A percentile compares a stretch with the other conserved stretches of the same genome.
Conservation (phyloP, 2,888 invertebrate genomes). For the Pycnomerus fuliginosus region DNA sequence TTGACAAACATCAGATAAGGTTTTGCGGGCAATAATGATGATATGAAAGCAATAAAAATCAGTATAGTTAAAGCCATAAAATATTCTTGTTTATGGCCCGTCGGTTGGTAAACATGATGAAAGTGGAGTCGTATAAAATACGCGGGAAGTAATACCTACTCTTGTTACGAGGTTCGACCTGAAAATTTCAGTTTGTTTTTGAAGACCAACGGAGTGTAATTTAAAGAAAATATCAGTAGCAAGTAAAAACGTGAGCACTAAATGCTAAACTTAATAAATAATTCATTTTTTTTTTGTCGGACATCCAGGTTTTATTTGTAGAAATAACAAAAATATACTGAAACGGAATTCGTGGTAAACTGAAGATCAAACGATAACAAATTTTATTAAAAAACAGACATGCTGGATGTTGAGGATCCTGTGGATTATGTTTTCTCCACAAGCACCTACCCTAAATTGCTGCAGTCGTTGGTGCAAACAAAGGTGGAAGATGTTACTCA, state of each 20-base stretch:
- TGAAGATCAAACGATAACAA: conserved; percentile 35
- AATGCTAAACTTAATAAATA: background rate
- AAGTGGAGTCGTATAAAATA: too few relatives aligned
- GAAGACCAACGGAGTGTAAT: too few relatives aligned
- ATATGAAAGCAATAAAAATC: conserved; percentile 1
- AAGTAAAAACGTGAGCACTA: background rate
- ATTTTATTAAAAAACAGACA: conserved; percentile 29
- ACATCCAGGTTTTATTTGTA: conserved; percentile 27
- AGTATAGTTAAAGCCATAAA: conserved; percentile 1
- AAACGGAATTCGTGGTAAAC: conserved; percentile 20
- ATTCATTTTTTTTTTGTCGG: conserved; percentile 4
- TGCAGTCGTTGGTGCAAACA: conserved; percentile 28
- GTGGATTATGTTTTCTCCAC: conserved; percentile 40
- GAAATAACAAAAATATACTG: conserved; percentile 25
- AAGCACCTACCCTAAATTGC: conserved; percentile 38
- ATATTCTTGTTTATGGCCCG: too few relatives aligned
- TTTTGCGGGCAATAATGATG: background rate
- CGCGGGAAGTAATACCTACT: too few relatives aligned
- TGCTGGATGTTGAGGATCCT: conserved; percentile 33
- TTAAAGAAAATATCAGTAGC: too few relatives aligned
- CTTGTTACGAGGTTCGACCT: background rate
- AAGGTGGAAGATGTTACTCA: conserved; percentile 21
- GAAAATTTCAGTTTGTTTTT: background rate
- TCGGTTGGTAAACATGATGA: too few relatives aligned
- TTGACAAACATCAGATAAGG: background rate